Conservation (phyloP, 2,797 vertebrate genomes). For the Notoglanidium macrostoma region DNA sequence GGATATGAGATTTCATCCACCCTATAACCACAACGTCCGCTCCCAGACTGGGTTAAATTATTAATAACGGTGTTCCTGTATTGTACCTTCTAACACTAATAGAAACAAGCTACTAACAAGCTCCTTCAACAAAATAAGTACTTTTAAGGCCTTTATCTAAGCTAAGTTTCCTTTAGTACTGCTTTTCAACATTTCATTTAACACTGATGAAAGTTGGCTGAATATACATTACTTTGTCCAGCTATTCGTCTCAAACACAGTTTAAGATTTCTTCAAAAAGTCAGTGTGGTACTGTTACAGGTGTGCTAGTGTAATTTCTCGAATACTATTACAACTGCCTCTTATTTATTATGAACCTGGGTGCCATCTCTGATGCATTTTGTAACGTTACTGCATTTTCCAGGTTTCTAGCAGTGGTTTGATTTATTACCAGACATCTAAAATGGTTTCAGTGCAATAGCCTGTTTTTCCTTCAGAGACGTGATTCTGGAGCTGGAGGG, state of each 20-base stretch:
- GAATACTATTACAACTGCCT: not conserved
- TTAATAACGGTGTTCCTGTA: not conserved
- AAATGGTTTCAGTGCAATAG: too few relatives aligned
- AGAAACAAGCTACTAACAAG: not conserved
- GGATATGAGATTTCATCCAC: not conserved
- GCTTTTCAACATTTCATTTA: not conserved
- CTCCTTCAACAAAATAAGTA: not conserved
- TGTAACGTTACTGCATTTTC: not conserved
- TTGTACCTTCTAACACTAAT: not conserved
- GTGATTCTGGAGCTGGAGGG: slow-evolving; percentile 87
- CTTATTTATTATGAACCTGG: not conserved
- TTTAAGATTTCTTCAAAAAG: not conserved
- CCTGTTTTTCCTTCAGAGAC: slow-evolving; percentile 73
- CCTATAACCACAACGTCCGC: not conserved
- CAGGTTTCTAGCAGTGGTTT: not conserved
- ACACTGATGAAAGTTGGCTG: not conserved
- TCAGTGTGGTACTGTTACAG: not conserved
- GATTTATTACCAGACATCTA: not conserved
- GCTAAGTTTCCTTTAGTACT: not conserved
- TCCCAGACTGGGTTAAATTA: not conserved
- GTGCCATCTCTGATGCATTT: not conserved
- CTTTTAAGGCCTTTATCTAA: not conserved
- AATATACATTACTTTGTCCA: not conserved
- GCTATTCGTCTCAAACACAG: not conserved
- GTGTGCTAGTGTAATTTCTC: not conserved